Conservation (phyloP, 2,888 invertebrate genomes). For the Chamaedrilus cognettii region DNA sequence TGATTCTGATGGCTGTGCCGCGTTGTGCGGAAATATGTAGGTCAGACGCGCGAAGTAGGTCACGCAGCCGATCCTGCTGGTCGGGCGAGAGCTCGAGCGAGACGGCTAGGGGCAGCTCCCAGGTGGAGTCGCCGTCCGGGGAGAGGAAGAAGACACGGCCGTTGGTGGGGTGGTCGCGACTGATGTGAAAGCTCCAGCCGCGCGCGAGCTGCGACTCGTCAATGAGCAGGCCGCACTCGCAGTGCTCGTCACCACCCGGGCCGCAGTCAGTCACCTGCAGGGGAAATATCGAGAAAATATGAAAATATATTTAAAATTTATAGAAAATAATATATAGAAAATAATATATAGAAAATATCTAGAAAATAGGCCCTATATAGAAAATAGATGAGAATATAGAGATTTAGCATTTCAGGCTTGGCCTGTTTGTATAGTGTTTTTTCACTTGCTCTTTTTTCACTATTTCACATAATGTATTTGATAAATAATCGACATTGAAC, state of each 20-base stretch:
- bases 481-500: too few relatives aligned
- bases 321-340: too few relatives aligned
- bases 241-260: conserved; percentile 4
- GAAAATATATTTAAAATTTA: too few relatives aligned
- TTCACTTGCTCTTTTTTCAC: too few relatives aligned
- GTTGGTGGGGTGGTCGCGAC: conserved; percentile 17
- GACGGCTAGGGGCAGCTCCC: conserved; percentile 26
- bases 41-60: not conserved
- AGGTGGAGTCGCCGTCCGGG: conserved; percentile 15
- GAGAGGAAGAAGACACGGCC: conserved; percentile 26
- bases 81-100: conserved; percentile 16
- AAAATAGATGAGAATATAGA: too few relatives aligned
- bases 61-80: conserved; percentile 20
- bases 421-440: too few relatives aligned
- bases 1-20: too few relatives aligned
- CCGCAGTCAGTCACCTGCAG: not conserved
- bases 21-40: too few relatives aligned
- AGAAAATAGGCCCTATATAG: too few relatives aligned
- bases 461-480: too few relatives aligned
- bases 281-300: too few relatives aligned
- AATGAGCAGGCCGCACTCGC: conserved; percentile 23
- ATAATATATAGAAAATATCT: not conserved
- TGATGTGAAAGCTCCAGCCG: conserved; percentile 26
- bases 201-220: conserved; percentile 26
- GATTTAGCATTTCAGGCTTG: too few relatives aligned